A percentile compares a stretch with the other conserved stretches of the same genome.
phyloP scores from a whole-genome alignment of 2,113 vertebrate species.

The Struthidea cinerea region DNA sequence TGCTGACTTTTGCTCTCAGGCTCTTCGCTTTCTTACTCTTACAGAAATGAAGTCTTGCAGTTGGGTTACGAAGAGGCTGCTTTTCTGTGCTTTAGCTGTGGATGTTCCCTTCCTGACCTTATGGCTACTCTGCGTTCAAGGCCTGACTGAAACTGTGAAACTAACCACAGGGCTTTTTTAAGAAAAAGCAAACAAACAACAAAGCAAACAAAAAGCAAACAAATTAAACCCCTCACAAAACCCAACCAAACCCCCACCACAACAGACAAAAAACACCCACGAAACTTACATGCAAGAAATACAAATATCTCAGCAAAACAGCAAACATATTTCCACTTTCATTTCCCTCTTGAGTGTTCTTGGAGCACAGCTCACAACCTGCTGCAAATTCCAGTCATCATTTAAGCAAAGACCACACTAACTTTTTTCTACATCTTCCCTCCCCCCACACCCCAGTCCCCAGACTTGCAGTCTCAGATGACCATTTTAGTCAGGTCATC shows the following conservation, averaged over 20 bases:
- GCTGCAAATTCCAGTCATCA: neutral
- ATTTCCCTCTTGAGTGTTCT: neutral
- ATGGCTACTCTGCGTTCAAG: neutral
- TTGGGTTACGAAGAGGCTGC: accelerated
- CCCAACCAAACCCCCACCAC: no score
- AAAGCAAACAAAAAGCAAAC: neutral
- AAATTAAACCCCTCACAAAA: neutral
- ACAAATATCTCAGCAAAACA: neutral
- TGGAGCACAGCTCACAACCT: neutral
- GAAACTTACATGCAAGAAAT: neutral
- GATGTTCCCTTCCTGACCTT: neutral
- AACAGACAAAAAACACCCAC: neutral
- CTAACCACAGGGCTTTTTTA: neutral
- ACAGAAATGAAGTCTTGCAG: neutral
- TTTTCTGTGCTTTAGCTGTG: neutral
- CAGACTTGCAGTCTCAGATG: neutral
- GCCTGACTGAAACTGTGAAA: neutral
- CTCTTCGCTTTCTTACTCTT: neutral
- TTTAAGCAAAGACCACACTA: neutral
- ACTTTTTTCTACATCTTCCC: neutral
- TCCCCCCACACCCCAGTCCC: neutral
- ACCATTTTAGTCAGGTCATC: conserved; percentile 8
- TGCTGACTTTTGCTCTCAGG: neutral
- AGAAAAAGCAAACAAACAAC: neutral
- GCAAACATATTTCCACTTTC: neutral